Conservation (phyloP, 2,113 vertebrate species). For the Isichthys henryi region DNA sequence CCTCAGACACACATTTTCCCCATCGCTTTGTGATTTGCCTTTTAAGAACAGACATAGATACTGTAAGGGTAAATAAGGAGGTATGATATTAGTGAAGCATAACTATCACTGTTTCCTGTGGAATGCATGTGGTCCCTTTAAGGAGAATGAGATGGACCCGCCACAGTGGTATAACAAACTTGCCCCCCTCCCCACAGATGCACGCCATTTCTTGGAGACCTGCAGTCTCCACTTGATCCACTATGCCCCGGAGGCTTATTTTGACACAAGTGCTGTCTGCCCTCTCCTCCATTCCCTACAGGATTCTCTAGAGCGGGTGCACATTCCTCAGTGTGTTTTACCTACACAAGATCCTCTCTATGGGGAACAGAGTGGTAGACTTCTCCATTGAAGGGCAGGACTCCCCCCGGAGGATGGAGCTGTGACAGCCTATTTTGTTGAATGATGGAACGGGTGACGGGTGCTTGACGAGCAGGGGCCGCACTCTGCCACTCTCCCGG, state of each 20-base stretch:
- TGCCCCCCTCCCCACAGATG: background rate
- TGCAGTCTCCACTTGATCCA: conserved; percentile 2
- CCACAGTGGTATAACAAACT: background rate
- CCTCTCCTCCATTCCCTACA: background rate
- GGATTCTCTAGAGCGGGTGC: background rate
- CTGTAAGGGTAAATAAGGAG: background rate
- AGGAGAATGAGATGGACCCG: background rate
- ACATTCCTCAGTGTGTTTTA: background rate
- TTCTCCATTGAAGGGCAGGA: background rate
- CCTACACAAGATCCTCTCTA: background rate
- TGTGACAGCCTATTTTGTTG: conserved; percentile 49
- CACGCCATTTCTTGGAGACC: conserved; percentile 1
- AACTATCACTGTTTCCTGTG: background rate
- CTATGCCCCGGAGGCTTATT: conserved; percentile 5
- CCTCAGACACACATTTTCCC: background rate
- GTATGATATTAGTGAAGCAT: background rate
- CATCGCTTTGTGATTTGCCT: background rate
- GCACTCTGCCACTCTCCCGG: conserved; percentile 21
- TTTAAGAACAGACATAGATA: background rate
- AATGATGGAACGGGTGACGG: conserved; percentile 34
- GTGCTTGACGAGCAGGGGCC: conserved; percentile 32
- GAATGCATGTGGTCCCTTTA: background rate
- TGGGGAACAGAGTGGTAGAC: background rate
- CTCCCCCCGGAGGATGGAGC: conserved; percentile 45
- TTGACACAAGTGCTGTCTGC: conserved; percentile 9